Evolutionary conservation across 2,113 vertebrate genomes (phyloP), one percentile per base, ranked within the genome.

Genomic region (Nanorana parkeri): DNA sequence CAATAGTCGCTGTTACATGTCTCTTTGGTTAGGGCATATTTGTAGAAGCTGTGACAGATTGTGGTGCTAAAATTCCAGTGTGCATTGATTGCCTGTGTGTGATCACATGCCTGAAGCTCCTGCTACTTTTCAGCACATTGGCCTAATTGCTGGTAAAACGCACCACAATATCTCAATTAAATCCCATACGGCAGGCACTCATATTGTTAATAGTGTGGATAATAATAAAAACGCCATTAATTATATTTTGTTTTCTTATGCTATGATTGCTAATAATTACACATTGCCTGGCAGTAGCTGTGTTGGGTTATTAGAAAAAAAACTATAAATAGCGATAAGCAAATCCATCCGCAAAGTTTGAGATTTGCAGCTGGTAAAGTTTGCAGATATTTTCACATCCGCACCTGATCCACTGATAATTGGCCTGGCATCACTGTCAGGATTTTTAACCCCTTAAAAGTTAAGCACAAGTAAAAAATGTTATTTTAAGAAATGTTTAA

Each of bases 61-160:
- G 69, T 15, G 24, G 52, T 56, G 51, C 69, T 72, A 56, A 72
- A 24, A 29, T 56, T 56, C 51, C 24, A 55, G 17, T 55, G 51
- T 72, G 52, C 51, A 55, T 72, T 55, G 51, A 55, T n/a, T 55
- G 69, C 69, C 69, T 72, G 51, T 72, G 68, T 71, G 51, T 72
- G 69, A 72, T 72, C 51, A 55, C 26, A 28, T 56, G 69, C 69
- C 52, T 55, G 52, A 26, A 26, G 69, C 26, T 23, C 51, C 55
- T 28, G 69, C 51, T 72, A 55, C 55, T 72, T 72, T 52, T 56
- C 51, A 72, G 69, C 51, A 72, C 52, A 72, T 72, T 29, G 11
- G 69, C 23, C 52, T 72, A 72, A 72, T 72, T 72, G 24, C 26
- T 55, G 24, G 21, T 55, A 72, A 69, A 72, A 72, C 6, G 11